Evolutionary conservation across 1,140 invertebrate species (phyloP).

Genomic region (Ephestia elutella): DNA sequence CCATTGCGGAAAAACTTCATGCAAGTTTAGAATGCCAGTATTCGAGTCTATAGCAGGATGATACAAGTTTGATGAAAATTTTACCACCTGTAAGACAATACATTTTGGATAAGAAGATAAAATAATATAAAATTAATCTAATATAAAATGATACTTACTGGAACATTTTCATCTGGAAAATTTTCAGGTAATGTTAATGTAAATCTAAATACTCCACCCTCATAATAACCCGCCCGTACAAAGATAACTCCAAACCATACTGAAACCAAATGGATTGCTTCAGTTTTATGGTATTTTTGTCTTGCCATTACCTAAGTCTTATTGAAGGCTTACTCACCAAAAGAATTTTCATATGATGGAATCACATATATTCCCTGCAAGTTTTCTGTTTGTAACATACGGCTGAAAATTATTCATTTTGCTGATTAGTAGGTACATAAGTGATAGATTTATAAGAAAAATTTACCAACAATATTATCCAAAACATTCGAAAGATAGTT

Average conservation of each 20-base stretch:
- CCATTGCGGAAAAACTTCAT: slow-evolving; percentile 89
- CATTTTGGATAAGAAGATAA: slow-evolving; percentile 9
- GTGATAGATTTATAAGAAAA: no score
- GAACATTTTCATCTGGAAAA: slow-evolving; percentile 90
- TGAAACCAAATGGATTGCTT: slow-evolving; percentile 54
- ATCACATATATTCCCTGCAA: slow-evolving; percentile 93
- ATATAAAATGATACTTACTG: slow-evolving; percentile 76
- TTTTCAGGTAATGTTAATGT: slow-evolving; percentile 88
- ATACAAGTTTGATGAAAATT: slow-evolving; percentile 89
- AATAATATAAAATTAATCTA: slow-evolving; percentile 20
- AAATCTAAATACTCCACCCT: slow-evolving; percentile 92
- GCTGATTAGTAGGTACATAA: background rate
- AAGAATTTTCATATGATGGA: slow-evolving; percentile 87
- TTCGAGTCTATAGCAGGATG: slow-evolving; percentile 89
- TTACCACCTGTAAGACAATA: slow-evolving; percentile 80
- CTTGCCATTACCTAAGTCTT: slow-evolving; percentile 5
- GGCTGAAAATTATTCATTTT: slow-evolving; percentile 77
- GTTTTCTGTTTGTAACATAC: slow-evolving; percentile 89
- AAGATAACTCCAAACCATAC: slow-evolving; percentile 97
- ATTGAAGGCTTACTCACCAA: slow-evolving; percentile 75
- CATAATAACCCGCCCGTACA: slow-evolving; percentile 89
- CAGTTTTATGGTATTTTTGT: background rate
- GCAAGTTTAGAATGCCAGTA: slow-evolving; percentile 85
- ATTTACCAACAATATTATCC: no score
- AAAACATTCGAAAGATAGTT: no score